phyloP scores from a whole-genome alignment of 37 sponge, comb jelly and placozoan species.

The Beroe forskalii region DNA sequence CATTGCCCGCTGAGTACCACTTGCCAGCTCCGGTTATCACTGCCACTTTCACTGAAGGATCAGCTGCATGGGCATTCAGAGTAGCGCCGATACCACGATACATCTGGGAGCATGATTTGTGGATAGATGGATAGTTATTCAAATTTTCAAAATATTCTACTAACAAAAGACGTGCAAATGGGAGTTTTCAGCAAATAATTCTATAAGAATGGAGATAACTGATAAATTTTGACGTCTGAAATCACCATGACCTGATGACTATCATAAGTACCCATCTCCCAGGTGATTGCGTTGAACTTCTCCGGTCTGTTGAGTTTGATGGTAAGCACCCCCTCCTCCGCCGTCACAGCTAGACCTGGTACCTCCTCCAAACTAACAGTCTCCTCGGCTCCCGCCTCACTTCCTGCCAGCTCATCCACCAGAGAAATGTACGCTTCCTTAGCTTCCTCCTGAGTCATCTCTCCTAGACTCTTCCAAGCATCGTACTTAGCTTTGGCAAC shows the following conservation, averaged over 20 bases:
- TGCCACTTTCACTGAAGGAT: constrained; percentile 71
- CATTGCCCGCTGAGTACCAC: constrained; percentile 94
- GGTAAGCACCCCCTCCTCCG: constrained; percentile 73
- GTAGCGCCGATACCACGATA: constrained; percentile 72
- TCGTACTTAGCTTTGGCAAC: constrained; percentile 93
- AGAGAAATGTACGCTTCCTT: constrained; percentile 70
- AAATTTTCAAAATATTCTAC: no score
- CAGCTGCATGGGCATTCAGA: constrained; percentile 70
- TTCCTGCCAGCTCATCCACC: constrained; percentile 73
- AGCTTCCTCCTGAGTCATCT: constrained; percentile 71
- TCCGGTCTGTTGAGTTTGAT: constrained; percentile 83
- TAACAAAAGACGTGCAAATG: no score
- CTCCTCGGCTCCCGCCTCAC: not conserved
- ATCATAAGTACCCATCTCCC: constrained; percentile 68
- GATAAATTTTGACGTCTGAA: no score
- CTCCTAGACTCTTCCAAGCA: constrained; percentile 83
- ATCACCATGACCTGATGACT: no score
- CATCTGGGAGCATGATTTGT: constrained; percentile 71
- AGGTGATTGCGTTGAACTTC: constrained; percentile 81
- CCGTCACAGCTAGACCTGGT: constrained; percentile 67
- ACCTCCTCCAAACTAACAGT: constrained; percentile 28
- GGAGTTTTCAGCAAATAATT: no score
- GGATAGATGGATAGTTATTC: no score
- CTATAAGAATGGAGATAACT: no score
- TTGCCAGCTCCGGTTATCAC: constrained; percentile 88